A percentile compares a stretch with the other conserved stretches of the same genome.
Evolutionary conservation across 2,113 vertebrate genomes (phyloP).

Genomic region (Passer montanus): DNA sequence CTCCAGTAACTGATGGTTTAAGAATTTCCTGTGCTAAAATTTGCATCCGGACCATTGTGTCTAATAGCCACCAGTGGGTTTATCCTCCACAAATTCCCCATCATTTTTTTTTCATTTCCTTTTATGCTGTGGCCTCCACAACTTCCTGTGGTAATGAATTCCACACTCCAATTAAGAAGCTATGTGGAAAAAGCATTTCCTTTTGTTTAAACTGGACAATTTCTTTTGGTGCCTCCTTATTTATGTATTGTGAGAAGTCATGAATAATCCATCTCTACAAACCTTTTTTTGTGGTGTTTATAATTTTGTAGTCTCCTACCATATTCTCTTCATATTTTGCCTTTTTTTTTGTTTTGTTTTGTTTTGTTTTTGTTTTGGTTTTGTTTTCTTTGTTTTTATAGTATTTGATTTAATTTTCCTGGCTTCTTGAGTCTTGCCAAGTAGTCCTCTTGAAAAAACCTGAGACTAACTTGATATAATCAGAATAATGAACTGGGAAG

Average conservation of each 20-base stretch:
- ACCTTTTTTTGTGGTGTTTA: not conserved
- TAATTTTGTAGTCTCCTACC: not conserved
- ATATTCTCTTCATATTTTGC: not conserved
- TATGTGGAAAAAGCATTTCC: slow-evolving; percentile 36
- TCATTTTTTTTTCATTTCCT: not conserved
- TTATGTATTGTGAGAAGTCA: not conserved
- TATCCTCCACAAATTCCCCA: not conserved
- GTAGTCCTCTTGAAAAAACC: not conserved
- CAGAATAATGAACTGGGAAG: not conserved
- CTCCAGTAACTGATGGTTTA: not conserved
- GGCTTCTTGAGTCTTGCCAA: not conserved
- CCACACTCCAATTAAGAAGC: not conserved
- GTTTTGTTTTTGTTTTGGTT: no score
- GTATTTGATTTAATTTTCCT: not conserved
- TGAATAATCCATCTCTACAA: not conserved
- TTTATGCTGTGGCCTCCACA: not conserved
- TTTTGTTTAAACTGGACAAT: not conserved
- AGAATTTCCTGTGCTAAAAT: slow-evolving; percentile 34
- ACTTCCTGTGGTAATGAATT: slow-evolving; percentile 36
- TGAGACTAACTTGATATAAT: not conserved
- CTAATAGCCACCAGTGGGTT: not conserved
- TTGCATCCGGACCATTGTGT: slow-evolving; percentile 23
- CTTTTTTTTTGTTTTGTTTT: not conserved
- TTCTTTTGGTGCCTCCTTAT: not conserved
- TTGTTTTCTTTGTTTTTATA: not conserved